Evolutionary conservation across 2,888 invertebrate genomes (phyloP).

Genomic region (Helobdella robusta): DNA sequence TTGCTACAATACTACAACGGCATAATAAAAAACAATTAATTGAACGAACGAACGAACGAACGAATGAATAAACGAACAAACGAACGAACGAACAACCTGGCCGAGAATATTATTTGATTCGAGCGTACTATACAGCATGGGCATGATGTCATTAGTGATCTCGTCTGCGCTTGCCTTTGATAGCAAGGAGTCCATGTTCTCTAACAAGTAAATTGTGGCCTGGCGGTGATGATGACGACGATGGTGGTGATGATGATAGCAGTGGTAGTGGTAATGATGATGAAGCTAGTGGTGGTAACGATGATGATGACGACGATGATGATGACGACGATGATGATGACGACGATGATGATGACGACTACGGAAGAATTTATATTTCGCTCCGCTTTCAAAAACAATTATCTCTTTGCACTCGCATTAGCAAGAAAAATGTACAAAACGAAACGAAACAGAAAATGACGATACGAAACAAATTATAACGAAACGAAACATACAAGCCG

Average conservation of each 20-base stretch:
- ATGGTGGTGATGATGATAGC: constrained; percentile 9
- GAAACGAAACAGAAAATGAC: no score
- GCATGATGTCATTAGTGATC: constrained; percentile 69
- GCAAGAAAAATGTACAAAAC: no score
- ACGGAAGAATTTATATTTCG: no score
- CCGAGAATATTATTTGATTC: constrained; percentile 80
- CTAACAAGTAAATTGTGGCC: constrained; percentile 76
- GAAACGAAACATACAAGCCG: no score
- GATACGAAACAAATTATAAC: no score
- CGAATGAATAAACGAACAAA: constrained; percentile 1
- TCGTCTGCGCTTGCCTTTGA: constrained; percentile 74
- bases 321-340: constrained; percentile 17
- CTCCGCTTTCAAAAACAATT: no score
- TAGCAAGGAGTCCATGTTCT: constrained; percentile 77
- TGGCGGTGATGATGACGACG: constrained; percentile 48
- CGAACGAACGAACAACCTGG: constrained; percentile 62
- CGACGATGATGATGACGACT: constrained; percentile 12
- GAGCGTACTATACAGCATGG: constrained; percentile 73
- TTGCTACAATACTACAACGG: not conserved
- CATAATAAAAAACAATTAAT: not conserved
- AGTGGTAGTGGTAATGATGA: not conserved
- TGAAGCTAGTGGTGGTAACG: not conserved
- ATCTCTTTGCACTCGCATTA: no score
- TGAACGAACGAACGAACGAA: constrained; percentile 1
- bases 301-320: constrained; percentile 15